Conservation (phyloP, 1,140 invertebrate species). For the Heterodera schachtii region DNA sequence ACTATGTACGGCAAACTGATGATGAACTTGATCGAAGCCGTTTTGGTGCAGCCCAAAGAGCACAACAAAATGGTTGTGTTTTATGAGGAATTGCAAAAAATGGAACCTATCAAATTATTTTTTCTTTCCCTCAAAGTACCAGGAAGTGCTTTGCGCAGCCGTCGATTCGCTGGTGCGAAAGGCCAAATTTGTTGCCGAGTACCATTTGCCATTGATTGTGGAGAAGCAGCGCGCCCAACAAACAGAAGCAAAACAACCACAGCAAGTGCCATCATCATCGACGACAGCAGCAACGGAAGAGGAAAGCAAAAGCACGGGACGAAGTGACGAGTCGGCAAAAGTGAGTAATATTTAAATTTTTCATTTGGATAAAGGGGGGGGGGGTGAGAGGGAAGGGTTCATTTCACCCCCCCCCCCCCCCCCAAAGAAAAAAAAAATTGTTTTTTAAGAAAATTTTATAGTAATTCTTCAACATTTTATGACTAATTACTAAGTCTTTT, state of each 20-base stretch:
- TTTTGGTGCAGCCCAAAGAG: conserved; percentile 43
- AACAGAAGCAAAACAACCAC: conserved; percentile 22
- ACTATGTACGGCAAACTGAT: conserved; percentile 53
- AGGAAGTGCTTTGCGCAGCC: conserved; percentile 35
- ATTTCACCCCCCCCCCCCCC: too few species aligned
- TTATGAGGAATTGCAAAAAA: neutral
- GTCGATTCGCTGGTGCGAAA: conserved; percentile 49
- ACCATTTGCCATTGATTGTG: conserved; percentile 39
- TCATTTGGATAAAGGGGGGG: too few species aligned
- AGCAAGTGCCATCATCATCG: conserved; percentile 25
- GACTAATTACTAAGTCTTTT: too few species aligned
- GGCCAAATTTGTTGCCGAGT: conserved; percentile 39
- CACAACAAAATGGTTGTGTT: neutral
- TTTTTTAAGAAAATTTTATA: too few species aligned
- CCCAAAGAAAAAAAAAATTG: too few species aligned
- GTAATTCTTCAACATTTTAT: too few species aligned
- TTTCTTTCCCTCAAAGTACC: conserved; percentile 30
- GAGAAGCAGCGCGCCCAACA: conserved; percentile 30
- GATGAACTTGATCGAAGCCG: conserved; percentile 49
- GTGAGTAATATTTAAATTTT: neutral
- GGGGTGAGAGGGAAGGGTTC: too few species aligned
- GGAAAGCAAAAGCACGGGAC: neutral
- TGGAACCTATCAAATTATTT: neutral
- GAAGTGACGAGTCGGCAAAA: neutral
- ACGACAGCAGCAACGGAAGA: neutral